phyloP scores from a whole-genome alignment of 64 coral and sea anemone species.

The Montipora efflorescens region DNA sequence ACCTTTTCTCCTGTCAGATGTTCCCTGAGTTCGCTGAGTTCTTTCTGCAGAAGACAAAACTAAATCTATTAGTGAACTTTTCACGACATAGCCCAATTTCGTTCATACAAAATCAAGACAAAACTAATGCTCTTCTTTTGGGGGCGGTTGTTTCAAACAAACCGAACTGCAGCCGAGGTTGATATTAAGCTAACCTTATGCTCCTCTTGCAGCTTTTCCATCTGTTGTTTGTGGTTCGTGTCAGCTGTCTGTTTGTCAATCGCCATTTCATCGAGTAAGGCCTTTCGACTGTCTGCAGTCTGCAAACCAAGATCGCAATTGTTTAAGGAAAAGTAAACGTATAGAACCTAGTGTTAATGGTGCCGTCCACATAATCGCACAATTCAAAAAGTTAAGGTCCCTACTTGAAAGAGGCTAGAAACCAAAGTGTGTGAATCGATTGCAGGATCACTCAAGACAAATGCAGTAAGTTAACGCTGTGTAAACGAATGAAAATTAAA shows the following conservation, averaged over 20 bases:
- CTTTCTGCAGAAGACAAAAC: conserved; percentile 69
- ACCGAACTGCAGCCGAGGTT: too few species aligned
- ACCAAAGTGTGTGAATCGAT: too few species aligned
- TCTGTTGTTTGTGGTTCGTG: conserved; percentile 70
- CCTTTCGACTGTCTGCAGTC: conserved; percentile 94
- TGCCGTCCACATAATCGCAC: too few species aligned
- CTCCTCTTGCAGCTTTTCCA: conserved; percentile 87
- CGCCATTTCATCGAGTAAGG: conserved; percentile 86
- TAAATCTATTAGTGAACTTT: neutral
- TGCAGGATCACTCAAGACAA: too few species aligned
- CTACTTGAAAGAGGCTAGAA: too few species aligned
- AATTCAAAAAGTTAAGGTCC: too few species aligned
- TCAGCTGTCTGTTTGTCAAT: conserved; percentile 86
- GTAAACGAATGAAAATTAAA: too few species aligned
- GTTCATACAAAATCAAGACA: too few species aligned
- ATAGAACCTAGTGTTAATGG: too few species aligned
- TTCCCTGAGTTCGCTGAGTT: conserved; percentile 76
- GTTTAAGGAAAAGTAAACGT: neutral
- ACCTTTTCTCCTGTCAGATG: conserved; percentile 97
- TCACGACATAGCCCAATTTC: neutral
- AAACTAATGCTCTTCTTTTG: too few species aligned
- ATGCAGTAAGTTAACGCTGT: too few species aligned
- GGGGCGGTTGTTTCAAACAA: neutral
- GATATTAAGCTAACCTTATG: conserved; percentile 74
- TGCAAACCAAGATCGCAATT: conserved; percentile 13